Conservation (phyloP, 2,797 vertebrate genomes). For the Chloroceryle inda region DNA sequence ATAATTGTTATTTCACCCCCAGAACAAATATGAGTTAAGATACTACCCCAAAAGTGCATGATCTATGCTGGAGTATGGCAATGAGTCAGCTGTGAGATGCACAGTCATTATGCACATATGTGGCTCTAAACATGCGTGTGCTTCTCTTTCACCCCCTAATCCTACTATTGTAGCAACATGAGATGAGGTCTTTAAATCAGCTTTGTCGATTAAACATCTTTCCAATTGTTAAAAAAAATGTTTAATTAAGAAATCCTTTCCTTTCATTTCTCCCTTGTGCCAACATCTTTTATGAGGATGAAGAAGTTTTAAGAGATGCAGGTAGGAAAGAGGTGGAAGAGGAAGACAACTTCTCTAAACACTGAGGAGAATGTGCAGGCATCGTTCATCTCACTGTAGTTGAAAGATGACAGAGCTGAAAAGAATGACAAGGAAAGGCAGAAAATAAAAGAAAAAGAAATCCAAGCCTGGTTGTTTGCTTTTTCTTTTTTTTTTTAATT, state of each 20-base stretch:
- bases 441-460: neutral
- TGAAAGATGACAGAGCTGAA: neutral
- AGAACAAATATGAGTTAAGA: neutral
- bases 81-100: neutral
- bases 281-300: neutral
- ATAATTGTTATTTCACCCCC: neutral
- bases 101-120: rapidly evolving
- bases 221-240: neutral
- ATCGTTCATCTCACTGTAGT: neutral
- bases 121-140: neutral
- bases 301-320: neutral
- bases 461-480: neutral
- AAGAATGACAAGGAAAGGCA: neutral
- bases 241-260: neutral
- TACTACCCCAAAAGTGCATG: neutral
- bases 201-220: neutral
- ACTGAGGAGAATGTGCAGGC: neutral
- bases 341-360: neutral
- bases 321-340: neutral
- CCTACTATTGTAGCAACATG: neutral
- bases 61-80: neutral
- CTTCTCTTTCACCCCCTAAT: neutral
- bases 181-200: neutral
- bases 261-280: neutral
- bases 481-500: neutral